Evolutionary conservation across 37 sponge, comb jelly and placozoan species (phyloP).

Genomic region (Petrosia ficiformis): DNA sequence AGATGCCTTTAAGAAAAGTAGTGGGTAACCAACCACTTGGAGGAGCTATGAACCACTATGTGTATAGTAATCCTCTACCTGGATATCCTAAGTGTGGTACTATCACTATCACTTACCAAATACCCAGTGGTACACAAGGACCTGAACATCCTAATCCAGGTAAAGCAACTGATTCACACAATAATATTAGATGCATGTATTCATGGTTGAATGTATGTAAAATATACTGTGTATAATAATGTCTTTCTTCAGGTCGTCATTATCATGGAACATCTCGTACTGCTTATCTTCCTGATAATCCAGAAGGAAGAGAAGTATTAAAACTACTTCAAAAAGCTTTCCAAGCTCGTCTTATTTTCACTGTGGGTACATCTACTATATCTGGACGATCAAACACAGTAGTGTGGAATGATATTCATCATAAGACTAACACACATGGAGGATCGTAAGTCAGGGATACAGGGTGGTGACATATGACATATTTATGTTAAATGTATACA

Average conservation of each 20-base stretch:
- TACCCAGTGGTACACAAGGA: conserved; percentile 60
- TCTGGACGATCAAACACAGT: conserved; percentile 42
- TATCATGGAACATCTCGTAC: conserved; percentile 42
- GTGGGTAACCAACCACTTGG: conserved; percentile 56
- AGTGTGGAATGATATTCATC: conserved; percentile 80
- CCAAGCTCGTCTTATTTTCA: conserved; percentile 53
- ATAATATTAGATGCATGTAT: too few species aligned
- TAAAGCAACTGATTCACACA: background rate
- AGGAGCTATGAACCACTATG: conserved; percentile 27
- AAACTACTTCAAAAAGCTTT: conserved; percentile 59
- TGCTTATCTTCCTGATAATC: conserved; percentile 70
- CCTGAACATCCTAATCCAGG: conserved; percentile 76
- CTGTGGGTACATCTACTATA: conserved; percentile 61
- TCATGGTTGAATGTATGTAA: too few species aligned
- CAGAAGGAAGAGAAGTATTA: conserved; percentile 59
- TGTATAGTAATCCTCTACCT: conserved; percentile 20
- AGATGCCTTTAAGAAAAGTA: conserved; percentile 29
- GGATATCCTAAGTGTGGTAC: conserved; percentile 53
- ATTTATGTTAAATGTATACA: background rate
- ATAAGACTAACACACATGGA: conserved; percentile 55
- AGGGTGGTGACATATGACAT: background rate
- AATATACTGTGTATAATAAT: too few species aligned
- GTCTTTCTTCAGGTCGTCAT: background rate
- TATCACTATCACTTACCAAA: conserved; percentile 53
- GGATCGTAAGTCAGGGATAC: conserved; percentile 29